phyloP scores from a whole-genome alignment of 2,888 invertebrate species.

The Rotaria sp. region DNA sequence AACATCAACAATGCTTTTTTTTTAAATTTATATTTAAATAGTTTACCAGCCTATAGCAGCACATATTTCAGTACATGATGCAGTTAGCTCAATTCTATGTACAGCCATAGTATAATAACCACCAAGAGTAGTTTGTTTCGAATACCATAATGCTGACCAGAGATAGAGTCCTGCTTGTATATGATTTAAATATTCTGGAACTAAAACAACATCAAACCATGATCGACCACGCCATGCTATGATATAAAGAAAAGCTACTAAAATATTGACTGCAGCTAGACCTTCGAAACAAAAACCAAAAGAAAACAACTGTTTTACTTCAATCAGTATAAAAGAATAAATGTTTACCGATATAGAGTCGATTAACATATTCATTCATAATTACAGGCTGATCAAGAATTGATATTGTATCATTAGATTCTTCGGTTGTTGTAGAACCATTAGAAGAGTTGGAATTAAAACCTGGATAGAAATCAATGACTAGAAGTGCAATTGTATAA shows the following conservation, averaged over 20 bases:
- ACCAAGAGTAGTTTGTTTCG: background rate
- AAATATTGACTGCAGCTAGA: background rate
- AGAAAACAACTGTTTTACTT: background rate
- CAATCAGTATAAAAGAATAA: background rate
- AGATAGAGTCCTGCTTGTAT: background rate
- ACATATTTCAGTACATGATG: background rate
- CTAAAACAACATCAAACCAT: conserved; percentile 15
- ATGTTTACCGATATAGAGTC: background rate
- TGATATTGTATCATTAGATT: background rate
- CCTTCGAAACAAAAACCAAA: background rate
- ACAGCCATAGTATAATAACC: conserved; percentile 23
- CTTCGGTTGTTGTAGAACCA: background rate
- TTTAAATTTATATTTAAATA: background rate
- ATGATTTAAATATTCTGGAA: conserved; percentile 5
- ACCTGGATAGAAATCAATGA: background rate
- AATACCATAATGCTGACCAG: conserved; percentile 8
- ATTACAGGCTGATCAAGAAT: background rate
- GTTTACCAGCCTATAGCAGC: background rate
- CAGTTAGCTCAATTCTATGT: conserved; percentile 1
- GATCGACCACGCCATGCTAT: background rate
- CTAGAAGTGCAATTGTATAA: background rate
- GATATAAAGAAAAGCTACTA: background rate
- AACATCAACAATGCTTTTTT: background rate
- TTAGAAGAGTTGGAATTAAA: background rate
- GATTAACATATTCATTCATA: background rate